Evolutionary conservation across 2,888 invertebrate genomes (phyloP).

Genomic region (Sphaerophoria rueppellii): DNA sequence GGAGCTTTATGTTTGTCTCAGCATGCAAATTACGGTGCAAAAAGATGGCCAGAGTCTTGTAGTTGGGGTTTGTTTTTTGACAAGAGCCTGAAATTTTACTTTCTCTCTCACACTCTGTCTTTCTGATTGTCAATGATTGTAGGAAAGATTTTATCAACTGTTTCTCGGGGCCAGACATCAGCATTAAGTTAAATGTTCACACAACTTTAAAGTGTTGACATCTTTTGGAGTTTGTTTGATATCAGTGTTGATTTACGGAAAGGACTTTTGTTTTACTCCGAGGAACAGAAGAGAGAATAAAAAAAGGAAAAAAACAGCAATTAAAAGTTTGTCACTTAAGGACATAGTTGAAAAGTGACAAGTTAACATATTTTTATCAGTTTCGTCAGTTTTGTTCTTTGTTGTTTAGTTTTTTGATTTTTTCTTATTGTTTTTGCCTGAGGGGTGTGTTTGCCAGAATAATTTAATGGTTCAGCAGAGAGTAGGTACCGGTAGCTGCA

Average conservation of each 20-base stretch:
- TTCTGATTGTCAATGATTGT: neutral
- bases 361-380: neutral
- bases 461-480: too few species aligned
- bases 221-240: slow-evolving; percentile 42
- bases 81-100: neutral
- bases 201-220: slow-evolving; percentile 53
- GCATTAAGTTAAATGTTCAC: slow-evolving; percentile 42
- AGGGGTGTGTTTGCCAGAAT: too few species aligned
- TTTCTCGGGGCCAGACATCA: slow-evolving; percentile 16
- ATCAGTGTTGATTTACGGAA: slow-evolving; percentile 42
- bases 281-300: neutral
- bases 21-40: neutral
- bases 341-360: neutral
- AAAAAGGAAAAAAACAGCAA: slow-evolving; percentile 2
- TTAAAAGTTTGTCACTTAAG: slow-evolving; percentile 33
- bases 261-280: neutral
- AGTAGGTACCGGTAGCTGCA: too few species aligned
- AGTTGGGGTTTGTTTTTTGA: neutral
- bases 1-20: slow-evolving; percentile 19
- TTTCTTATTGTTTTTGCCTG: too few species aligned
- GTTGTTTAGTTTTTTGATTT: too few species aligned
- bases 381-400: neutral
- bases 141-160: slow-evolving; percentile 18
- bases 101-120: neutral
- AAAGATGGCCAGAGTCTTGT: neutral